Evolutionary conservation across 2,888 invertebrate genomes (phyloP).

Genomic region (Meiosimyza platycephala): DNA sequence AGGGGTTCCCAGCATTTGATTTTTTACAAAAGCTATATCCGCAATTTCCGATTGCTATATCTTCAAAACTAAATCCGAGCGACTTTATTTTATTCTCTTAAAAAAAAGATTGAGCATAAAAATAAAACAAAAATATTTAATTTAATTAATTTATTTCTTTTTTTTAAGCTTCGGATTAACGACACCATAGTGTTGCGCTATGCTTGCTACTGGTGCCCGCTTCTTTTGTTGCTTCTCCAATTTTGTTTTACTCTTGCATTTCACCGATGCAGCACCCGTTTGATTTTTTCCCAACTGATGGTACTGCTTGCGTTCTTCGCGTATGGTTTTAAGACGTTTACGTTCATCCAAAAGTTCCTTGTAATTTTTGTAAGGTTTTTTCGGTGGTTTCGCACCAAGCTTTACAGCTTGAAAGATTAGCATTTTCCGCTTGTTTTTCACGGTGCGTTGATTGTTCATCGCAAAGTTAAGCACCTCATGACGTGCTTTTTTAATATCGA

Average conservation of each 20-base stretch:
- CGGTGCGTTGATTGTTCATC: constrained; percentile 77
- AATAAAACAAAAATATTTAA: too few species aligned
- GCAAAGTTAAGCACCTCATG: constrained; percentile 89
- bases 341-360: constrained; percentile 76
- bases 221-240: constrained; percentile 65
- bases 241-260: constrained; percentile 65
- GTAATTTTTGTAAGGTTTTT: constrained; percentile 77
- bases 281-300: constrained; percentile 72
- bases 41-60: too few species aligned
- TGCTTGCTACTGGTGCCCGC: constrained; percentile 68
- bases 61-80: too few species aligned
- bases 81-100: too few species aligned
- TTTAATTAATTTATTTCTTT: constrained; percentile 45
- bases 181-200: constrained; percentile 64
- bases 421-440: constrained; percentile 80
- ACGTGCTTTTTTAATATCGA: constrained; percentile 81
- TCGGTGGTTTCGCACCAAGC: constrained; percentile 86
- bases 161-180: constrained; percentile 60
- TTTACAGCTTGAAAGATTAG: constrained; percentile 80
- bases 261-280: constrained; percentile 70
- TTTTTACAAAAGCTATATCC: too few species aligned
- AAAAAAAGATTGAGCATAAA: too few species aligned
- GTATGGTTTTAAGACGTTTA: constrained; percentile 70
- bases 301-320: constrained; percentile 68
- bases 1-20: too few species aligned